Conservation (phyloP, 2,888 invertebrate species). For the Monopis laevigella region DNA sequence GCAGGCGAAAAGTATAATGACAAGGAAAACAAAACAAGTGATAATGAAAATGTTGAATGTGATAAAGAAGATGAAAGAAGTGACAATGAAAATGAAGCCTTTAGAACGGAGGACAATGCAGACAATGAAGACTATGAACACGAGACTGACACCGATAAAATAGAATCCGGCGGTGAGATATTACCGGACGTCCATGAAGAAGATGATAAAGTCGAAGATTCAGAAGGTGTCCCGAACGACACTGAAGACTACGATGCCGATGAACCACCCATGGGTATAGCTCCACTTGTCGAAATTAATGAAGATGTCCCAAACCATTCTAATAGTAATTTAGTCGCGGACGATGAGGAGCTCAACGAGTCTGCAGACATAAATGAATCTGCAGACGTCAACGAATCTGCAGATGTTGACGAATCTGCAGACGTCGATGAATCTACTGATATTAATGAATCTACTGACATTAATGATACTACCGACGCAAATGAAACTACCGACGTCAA, state of each 20-base stretch:
- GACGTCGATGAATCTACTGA: conserved; percentile 6
- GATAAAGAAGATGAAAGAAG: conserved; percentile 28
- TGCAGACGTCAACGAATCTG: conserved; percentile 25
- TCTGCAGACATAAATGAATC: conserved; percentile 28
- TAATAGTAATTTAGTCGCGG: conserved; percentile 39
- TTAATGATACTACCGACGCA: neutral
- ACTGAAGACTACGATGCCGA: conserved; percentile 52
- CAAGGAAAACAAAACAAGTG: conserved; percentile 30
- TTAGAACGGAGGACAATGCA: conserved; percentile 12
- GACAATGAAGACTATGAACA: conserved; percentile 20
- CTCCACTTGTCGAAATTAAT: conserved; percentile 56
- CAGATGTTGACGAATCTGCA: neutral
- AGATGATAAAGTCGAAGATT: conserved; percentile 29
- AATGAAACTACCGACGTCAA: conserved; percentile 27
- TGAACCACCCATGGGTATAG: conserved; percentile 35
- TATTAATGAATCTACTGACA: neutral
- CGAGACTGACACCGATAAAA: conserved; percentile 23
- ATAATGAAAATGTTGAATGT: conserved; percentile 27
- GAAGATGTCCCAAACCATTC: conserved; percentile 48
- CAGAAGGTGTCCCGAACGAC: conserved; percentile 33
- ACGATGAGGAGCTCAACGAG: conserved; percentile 38
- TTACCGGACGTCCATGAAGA: conserved; percentile 23
- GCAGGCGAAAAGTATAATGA: conserved; percentile 33
- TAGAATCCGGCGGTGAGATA: conserved; percentile 25
- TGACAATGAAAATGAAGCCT: conserved; percentile 21